phyloP scores from a whole-genome alignment of 1,140 invertebrate species.

The Papilio dardanus region DNA sequence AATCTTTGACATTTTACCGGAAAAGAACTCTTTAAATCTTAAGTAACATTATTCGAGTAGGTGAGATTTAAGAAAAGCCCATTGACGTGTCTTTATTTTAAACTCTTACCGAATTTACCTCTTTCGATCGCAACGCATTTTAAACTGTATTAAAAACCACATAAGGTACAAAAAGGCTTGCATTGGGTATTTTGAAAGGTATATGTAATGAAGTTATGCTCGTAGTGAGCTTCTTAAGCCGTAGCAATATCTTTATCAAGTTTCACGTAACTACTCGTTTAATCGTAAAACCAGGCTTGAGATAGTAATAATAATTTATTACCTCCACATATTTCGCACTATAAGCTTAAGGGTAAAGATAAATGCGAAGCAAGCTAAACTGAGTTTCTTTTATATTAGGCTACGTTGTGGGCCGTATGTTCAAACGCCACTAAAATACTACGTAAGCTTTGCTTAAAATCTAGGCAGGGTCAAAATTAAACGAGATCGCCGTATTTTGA shows the following conservation, averaged over 20 bases:
- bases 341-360: neutral
- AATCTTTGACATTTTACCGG: neutral
- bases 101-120: conserved; percentile 11
- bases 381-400: neutral
- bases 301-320: neutral
- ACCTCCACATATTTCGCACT: neutral
- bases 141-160: neutral
- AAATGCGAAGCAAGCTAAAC: neutral
- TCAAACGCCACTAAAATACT: no score
- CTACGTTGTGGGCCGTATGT: no score
- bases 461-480: no score
- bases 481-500: no score
- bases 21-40: neutral
- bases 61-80: neutral
- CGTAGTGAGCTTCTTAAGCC: conserved; percentile 19
- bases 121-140: neutral
- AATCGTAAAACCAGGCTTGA: neutral
- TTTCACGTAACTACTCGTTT: conserved; percentile 11
- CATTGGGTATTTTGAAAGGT: conserved; percentile 20
- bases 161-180: neutral
- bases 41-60: neutral
- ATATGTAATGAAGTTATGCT: conserved; percentile 28
- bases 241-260: conserved; percentile 32
- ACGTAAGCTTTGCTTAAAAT: no score
- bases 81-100: conserved; percentile 18